A percentile compares a stretch with the other conserved stretches of the same genome.
Conservation (phyloP, 2,888 invertebrate species). For the Apamea sordens region DNA sequence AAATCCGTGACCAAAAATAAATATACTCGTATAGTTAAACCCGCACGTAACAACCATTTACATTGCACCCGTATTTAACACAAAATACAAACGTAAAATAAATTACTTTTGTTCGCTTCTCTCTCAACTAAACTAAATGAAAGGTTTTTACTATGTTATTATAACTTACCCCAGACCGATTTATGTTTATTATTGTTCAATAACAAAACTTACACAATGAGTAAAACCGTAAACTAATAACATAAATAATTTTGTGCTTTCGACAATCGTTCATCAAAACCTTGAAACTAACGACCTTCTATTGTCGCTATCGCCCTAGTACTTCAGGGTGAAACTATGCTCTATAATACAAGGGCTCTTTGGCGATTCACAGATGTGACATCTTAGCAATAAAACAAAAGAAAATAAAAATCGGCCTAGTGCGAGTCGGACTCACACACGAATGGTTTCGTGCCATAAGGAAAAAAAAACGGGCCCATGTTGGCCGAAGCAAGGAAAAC, state of each 20-base stretch:
- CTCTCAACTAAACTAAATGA: conserved; percentile 11
- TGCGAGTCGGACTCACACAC: too few species aligned
- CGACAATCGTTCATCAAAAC: conserved; percentile 13
- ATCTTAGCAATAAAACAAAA: background rate
- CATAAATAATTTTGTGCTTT: conserved; percentile 37
- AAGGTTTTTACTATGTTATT: conserved; percentile 3
- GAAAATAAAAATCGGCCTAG: too few species aligned
- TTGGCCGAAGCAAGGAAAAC: too few species aligned
- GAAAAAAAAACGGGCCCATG: too few species aligned
- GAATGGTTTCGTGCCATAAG: too few species aligned
- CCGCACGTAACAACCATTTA: conserved; percentile 12
- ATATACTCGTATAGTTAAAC: conserved; percentile 6
- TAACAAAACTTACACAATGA: conserved; percentile 23
- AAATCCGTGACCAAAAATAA: background rate
- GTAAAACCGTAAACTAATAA: conserved; percentile 18
- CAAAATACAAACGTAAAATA: conserved; percentile 21
- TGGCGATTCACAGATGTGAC: background rate
- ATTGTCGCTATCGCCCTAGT: background rate
- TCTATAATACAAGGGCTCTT: background rate
- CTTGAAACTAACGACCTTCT: conserved; percentile 33
- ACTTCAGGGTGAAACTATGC: background rate
- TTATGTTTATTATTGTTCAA: conserved; percentile 27
- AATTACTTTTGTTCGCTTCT: background rate
- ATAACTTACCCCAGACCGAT: conserved; percentile 1
- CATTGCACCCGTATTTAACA: conserved; percentile 39